Evolutionary conservation across 1,140 invertebrate species (phyloP), one percentile per base, ranked within the genome.

Genomic region (Cylas formicarius): DNA sequence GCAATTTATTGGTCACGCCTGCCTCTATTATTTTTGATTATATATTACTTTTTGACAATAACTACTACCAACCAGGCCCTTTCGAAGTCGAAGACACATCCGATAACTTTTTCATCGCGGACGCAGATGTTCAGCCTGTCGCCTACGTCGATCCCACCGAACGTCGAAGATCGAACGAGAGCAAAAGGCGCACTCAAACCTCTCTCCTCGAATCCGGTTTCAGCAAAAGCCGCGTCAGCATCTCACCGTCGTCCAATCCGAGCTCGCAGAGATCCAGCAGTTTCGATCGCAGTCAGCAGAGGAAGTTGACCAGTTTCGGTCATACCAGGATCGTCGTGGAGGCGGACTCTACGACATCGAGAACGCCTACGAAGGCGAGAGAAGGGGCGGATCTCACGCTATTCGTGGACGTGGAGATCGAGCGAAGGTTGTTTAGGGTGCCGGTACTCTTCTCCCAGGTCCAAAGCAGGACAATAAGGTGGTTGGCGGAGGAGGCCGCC

Each of bases 401-500:
- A 3, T 61, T 74, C 0, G 72, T 82, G 2, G 78, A 79, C 60
- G 74, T 82, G 0, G 70, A 75, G 50, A 71, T 82, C 17, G 69
- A 78, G 52, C 73, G 78, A 24, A 80, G 76, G 58, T 55, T 77
- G 2, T 67, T 81, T 37, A 57, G 81, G 24, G 75, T 84, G 37
- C 78, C 80, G 0, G 58, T 82, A 9, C 72, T 74, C 18, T 57
- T 74, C 22, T 71, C 75, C 9, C 73, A 71, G 33, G 65, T 76
- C 14, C 72, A 75, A 39, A 73, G 67, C 26, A 65, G 74, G 43
- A 78, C 74, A 45, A 77, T 82, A 52, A 72, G 70, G 44, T 84
- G 81, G 81, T 66, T 86, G 42, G 74, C 78, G 24, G 73, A 80
- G 27, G 78, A 84, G 69, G 74, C 80, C 0, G 73, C 78, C 20